Conservation (phyloP, 2,113 vertebrate genomes). For the Excalfactoria chinensis region DNA sequence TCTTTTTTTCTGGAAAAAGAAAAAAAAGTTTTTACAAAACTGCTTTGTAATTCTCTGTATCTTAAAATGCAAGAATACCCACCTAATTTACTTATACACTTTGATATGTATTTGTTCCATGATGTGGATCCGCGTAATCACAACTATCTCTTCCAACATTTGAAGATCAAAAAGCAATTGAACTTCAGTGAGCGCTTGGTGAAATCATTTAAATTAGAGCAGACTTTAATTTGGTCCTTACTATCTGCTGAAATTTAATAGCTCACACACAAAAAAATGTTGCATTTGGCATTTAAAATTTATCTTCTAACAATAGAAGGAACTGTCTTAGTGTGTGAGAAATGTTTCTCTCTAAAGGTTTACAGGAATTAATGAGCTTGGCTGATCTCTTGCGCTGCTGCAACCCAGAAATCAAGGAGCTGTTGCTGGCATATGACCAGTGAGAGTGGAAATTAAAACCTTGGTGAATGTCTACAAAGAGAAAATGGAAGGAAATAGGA, state of each 20-base stretch:
- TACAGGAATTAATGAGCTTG: not conserved
- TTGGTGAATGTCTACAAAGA: not conserved
- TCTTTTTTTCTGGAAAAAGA: not conserved
- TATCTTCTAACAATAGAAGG: not conserved
- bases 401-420: not conserved
- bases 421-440: not conserved
- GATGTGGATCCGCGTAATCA: rapidly evolving
- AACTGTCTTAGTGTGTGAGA: not conserved
- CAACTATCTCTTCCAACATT: not conserved
- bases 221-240: not conserved
- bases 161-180: not conserved
- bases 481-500: not conserved
- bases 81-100: not conserved
- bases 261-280: not conserved
- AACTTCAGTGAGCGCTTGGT: not conserved
- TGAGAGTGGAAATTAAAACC: not conserved
- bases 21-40: not conserved
- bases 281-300: not conserved
- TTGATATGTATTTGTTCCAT: not conserved
- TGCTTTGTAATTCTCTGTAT: not conserved
- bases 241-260: not conserved
- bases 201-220: not conserved
- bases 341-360: not conserved
- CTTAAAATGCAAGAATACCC: not conserved
- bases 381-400: not conserved